Percentiles rank a stretch among this genome's conserved stretches.
phyloP scores from a whole-genome alignment of 2,797 vertebrate species.

The Pseudochromis fuscus region DNA sequence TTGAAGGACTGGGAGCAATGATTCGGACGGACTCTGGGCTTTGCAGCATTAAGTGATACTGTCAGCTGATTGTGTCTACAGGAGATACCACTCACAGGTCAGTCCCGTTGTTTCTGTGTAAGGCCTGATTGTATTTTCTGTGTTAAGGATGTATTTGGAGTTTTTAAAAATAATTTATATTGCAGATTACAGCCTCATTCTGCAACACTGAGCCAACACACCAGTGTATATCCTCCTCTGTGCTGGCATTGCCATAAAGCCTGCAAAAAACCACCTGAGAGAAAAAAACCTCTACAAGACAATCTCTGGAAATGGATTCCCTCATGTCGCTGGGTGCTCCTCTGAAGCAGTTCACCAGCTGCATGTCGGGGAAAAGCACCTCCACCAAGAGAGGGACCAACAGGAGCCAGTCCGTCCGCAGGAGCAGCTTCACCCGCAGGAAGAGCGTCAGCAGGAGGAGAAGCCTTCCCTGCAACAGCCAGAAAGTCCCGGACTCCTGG shows the following conservation, averaged over 20 bases:
- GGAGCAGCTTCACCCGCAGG: slow-evolving; percentile 78
- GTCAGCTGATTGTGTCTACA: slow-evolving; percentile 13
- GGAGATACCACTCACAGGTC: slow-evolving; percentile 37
- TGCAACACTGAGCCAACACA: neutral
- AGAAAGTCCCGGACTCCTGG: slow-evolving; percentile 84
- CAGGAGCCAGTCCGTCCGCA: slow-evolving; percentile 72
- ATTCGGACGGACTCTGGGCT: neutral
- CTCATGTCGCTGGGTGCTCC: slow-evolving; percentile 80
- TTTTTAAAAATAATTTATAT: too few relatives aligned
- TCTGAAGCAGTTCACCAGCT: slow-evolving; percentile 82
- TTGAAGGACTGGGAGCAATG: slow-evolving; percentile 17
- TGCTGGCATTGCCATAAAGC: neutral
- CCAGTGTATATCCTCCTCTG: neutral
- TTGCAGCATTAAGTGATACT: neutral
- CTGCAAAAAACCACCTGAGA: neutral
- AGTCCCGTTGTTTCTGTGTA: slow-evolving; percentile 25
- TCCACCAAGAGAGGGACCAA: slow-evolving; percentile 47
- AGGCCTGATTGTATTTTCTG: neutral
- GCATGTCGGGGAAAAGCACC: slow-evolving; percentile 63
- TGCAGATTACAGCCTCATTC: slow-evolving; percentile 34
- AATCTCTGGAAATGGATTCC: slow-evolving; percentile 76
- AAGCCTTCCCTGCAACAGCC: slow-evolving; percentile 78
- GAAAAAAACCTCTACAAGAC: neutral
- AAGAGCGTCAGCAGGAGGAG: slow-evolving; percentile 74
- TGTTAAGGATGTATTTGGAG: neutral